These are phyloP conservation scores for Channa argus DNA, from an alignment of 2,113 vertebrate genomes.

Conservation along the genomic window DNA sequence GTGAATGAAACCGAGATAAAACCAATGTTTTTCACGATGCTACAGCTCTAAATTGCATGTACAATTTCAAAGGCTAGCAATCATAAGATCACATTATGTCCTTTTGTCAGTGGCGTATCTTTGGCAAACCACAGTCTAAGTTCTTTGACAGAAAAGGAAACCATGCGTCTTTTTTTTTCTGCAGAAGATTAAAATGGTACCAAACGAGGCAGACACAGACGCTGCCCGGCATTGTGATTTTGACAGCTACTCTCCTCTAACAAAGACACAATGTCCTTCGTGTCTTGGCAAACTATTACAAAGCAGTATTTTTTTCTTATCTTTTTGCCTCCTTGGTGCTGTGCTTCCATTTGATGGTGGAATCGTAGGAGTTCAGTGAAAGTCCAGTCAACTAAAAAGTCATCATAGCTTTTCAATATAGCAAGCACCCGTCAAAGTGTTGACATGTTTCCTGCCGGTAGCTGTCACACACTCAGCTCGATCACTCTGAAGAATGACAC, in stretches of 20 bases:
- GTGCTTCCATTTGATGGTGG: slow-evolving; percentile 58
- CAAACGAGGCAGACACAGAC: slow-evolving; percentile 2
- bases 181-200: slow-evolving; percentile 20
- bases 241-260: slow-evolving; percentile 70
- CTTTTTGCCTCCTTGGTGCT: slow-evolving; percentile 46
- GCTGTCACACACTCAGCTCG: slow-evolving; percentile 71
- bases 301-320: slow-evolving; percentile 72
- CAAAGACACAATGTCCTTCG: slow-evolving; percentile 67
- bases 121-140: slow-evolving; percentile 5
- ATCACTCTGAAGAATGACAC: slow-evolving; percentile 69
- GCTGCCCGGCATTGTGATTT: slow-evolving; percentile 43
- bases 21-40: not conserved
- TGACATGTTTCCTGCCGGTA: slow-evolving; percentile 75
- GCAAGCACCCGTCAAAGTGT: slow-evolving; percentile 73
- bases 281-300: slow-evolving; percentile 63
- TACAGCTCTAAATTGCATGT: not conserved
- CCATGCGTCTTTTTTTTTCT: slow-evolving; percentile 8
- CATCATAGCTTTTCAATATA: slow-evolving; percentile 72
- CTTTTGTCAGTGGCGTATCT: slow-evolving; percentile 9
- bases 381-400: slow-evolving; percentile 77
- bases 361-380: slow-evolving; percentile 57
- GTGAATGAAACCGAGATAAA: slow-evolving; percentile 7
- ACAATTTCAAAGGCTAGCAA: slow-evolving; percentile 3
- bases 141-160: slow-evolving; percentile 26
- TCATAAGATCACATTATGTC: not conserved